Evolutionary conservation across 2,113 vertebrate genomes (phyloP).

Genomic region (Donacobius atricapilla): DNA sequence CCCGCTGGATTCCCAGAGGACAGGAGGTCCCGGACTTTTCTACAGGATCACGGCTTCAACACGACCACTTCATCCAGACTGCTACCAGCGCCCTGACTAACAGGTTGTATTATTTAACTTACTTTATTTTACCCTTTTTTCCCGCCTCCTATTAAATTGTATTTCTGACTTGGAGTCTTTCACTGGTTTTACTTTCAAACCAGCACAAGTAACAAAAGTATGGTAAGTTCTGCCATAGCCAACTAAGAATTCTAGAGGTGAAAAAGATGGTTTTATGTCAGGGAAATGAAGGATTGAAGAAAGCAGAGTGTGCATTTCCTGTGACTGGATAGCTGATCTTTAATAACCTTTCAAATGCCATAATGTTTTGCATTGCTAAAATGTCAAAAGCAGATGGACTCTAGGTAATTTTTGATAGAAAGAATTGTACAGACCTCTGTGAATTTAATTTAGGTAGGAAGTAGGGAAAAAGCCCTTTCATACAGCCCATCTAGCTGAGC

Average conservation of each 20-base stretch:
- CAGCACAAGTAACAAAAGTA: background rate
- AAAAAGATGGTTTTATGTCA: background rate
- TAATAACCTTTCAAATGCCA: background rate
- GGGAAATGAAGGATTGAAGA: background rate
- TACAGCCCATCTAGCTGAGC: background rate
- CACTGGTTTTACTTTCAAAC: too few relatives aligned
- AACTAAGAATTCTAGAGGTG: background rate
- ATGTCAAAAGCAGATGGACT: background rate
- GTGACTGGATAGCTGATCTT: background rate
- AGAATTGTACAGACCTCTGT: background rate
- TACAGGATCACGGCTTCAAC: too few relatives aligned
- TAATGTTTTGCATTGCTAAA: background rate
- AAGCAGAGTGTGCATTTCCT: background rate
- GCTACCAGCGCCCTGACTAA: too few relatives aligned
- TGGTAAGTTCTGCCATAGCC: background rate
- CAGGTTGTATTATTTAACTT: too few relatives aligned
- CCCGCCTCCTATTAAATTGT: too few relatives aligned
- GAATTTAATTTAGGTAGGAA: background rate
- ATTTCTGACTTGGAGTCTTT: too few relatives aligned
- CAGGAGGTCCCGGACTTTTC: too few relatives aligned
- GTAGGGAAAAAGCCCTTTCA: background rate
- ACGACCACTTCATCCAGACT: too few relatives aligned
- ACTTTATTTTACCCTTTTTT: too few relatives aligned
- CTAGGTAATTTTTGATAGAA: background rate
- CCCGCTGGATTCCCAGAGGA: too few relatives aligned